phyloP scores from a whole-genome alignment of 2,113 vertebrate genomes.

The Macaca fascicularis region DNA sequence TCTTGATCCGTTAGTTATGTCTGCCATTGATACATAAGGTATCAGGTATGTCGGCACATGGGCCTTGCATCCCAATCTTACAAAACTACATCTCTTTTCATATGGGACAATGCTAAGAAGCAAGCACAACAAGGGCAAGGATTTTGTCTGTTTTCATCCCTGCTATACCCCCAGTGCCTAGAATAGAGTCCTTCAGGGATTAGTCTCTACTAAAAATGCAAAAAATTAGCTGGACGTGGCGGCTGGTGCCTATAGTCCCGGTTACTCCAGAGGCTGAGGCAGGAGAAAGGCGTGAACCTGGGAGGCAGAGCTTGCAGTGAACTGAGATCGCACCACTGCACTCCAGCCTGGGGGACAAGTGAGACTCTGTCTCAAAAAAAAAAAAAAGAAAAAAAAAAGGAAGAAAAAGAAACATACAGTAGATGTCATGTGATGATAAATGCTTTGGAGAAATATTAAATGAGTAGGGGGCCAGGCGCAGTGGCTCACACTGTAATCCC shows the following conservation, averaged over 20 bases:
- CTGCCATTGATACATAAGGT: not conserved
- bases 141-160: not conserved
- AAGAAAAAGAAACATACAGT: too few relatives aligned
- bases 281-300: too few relatives aligned
- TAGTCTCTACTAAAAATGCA: not conserved
- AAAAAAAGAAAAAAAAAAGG: accelerated
- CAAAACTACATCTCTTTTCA: not conserved
- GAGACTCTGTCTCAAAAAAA: too few relatives aligned
- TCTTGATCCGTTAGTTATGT: not conserved
- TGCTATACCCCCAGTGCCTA: not conserved
- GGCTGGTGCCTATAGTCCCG: too few relatives aligned
- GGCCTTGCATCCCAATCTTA: not conserved
- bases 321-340: too few relatives aligned
- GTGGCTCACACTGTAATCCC: too few relatives aligned
- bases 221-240: too few relatives aligned
- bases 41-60: too few relatives aligned
- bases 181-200: not conserved
- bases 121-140: not conserved
- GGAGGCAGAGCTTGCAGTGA: too few relatives aligned
- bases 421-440: not conserved
- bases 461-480: too few relatives aligned
- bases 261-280: too few relatives aligned
- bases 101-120: not conserved
- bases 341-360: too few relatives aligned
- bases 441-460: not conserved